Percentiles rank a stretch among this genome's conserved stretches.
Evolutionary conservation across 2,888 invertebrate genomes (phyloP).

Genomic region (Synergus itoensis): DNA sequence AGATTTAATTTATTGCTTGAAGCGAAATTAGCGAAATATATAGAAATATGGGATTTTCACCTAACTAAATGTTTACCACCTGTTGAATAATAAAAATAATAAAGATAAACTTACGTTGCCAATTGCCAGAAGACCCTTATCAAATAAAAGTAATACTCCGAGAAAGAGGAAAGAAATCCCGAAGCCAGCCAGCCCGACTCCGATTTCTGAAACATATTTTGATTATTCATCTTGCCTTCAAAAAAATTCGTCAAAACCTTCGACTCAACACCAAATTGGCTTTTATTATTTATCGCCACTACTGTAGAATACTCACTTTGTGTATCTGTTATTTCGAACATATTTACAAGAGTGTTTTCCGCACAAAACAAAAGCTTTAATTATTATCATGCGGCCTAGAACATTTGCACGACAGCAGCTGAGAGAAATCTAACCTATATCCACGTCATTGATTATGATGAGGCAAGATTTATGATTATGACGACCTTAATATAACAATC

Average conservation of each 20-base stretch:
- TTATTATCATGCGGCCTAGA: constrained; percentile 44
- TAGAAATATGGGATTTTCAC: constrained; percentile 30
- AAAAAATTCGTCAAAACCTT: neutral
- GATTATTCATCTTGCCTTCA: constrained; percentile 20
- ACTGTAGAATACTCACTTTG: constrained; percentile 85
- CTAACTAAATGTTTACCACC: neutral
- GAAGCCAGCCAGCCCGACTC: constrained; percentile 97
- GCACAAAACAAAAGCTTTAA: constrained; percentile 35
- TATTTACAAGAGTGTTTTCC: constrained; percentile 74
- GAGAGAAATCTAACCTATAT: constrained; percentile 67
- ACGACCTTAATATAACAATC: neutral
- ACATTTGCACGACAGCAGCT: constrained; percentile 50
- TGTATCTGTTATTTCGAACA: constrained; percentile 91
- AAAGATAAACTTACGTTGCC: constrained; percentile 92
- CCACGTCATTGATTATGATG: constrained; percentile 71
- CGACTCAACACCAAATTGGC: neutral
- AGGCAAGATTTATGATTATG: constrained; percentile 38
- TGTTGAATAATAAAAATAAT: constrained; percentile 11
- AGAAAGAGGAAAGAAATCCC: constrained; percentile 97
- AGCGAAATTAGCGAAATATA: neutral
- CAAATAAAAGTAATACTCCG: constrained; percentile 95
- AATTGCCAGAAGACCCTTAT: constrained; percentile 98
- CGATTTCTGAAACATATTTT: constrained; percentile 87
- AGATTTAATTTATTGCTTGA: neutral
- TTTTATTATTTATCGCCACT: constrained; percentile 22